A percentile compares a stretch with the other conserved stretches of the same genome.
phyloP scores from a whole-genome alignment of 2,113 vertebrate genomes.

The Tragelaphus buxtoni region DNA sequence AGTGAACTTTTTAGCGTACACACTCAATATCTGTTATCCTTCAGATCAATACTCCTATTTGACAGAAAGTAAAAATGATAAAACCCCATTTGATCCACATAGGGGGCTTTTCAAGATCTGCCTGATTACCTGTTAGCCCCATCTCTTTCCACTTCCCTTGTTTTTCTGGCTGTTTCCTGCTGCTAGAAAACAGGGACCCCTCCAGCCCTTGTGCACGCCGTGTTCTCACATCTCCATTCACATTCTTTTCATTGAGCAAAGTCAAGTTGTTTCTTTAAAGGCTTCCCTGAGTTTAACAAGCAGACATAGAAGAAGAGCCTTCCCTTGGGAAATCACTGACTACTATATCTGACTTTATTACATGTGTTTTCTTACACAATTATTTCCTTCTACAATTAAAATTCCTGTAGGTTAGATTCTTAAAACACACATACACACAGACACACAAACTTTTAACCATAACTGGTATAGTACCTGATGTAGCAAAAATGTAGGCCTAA shows the following conservation, averaged over 20 bases:
- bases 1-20: neutral
- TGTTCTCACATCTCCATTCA: neutral
- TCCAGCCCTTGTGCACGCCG: neutral
- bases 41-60: neutral
- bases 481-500: neutral
- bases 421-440: neutral
- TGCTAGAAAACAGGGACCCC: neutral
- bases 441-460: neutral
- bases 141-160: neutral
- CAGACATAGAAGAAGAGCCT: neutral
- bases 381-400: neutral
- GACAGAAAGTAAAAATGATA: neutral
- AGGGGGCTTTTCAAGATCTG: neutral
- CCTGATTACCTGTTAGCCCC: neutral
- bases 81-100: neutral
- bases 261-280: neutral
- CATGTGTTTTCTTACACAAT: neutral
- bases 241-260: neutral
- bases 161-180: neutral
- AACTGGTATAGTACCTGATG: neutral
- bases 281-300: neutral
- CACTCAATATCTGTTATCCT: neutral
- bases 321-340: neutral
- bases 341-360: neutral
- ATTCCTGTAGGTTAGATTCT: neutral